Conservation (phyloP, 2,797 vertebrate species). For the Pagetopsis macropterus region DNA sequence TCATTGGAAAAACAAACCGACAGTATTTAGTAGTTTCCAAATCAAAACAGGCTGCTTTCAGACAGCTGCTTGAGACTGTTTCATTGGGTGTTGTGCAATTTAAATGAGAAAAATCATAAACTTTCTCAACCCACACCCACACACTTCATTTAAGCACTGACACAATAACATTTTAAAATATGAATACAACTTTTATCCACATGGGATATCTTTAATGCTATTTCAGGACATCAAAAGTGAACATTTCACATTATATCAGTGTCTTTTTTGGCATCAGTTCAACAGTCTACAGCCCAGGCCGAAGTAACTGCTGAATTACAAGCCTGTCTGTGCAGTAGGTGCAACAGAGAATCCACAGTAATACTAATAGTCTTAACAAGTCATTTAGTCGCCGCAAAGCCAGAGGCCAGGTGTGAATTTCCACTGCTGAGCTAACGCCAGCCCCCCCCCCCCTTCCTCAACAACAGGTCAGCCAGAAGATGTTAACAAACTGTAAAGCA, state of each 20-base stretch:
- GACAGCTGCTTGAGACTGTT: constrained; percentile 7
- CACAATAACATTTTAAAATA: constrained; percentile 10
- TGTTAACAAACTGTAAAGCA: constrained; percentile 62
- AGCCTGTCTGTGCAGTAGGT: constrained; percentile 13
- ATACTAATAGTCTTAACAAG: constrained; percentile 50
- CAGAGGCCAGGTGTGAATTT: constrained; percentile 75
- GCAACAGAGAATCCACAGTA: constrained; percentile 62
- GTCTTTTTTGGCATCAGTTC: constrained; percentile 20
- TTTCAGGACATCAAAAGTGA: constrained; percentile 5
- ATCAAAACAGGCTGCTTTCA: constrained; percentile 32
- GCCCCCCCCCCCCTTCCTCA: constrained; percentile 11
- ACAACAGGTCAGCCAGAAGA: constrained; percentile 65
- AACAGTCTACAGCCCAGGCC: constrained; percentile 14
- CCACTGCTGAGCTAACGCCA: constrained; percentile 63
- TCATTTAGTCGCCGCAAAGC: constrained; percentile 48
- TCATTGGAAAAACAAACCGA: constrained; percentile 46
- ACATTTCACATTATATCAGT: constrained; percentile 7
- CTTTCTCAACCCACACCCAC: constrained; percentile 41
- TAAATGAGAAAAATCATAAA: constrained; percentile 49
- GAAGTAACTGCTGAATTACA: constrained; percentile 34
- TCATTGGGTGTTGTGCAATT: constrained; percentile 38
- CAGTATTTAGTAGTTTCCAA: constrained; percentile 30
- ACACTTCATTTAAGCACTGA: constrained; percentile 45
- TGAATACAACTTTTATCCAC: constrained; percentile 10
- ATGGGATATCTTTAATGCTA: constrained; percentile 2